Evolutionary conservation across 2,113 vertebrate species (phyloP).

Genomic region (Rhinopithecus roxellana): DNA sequence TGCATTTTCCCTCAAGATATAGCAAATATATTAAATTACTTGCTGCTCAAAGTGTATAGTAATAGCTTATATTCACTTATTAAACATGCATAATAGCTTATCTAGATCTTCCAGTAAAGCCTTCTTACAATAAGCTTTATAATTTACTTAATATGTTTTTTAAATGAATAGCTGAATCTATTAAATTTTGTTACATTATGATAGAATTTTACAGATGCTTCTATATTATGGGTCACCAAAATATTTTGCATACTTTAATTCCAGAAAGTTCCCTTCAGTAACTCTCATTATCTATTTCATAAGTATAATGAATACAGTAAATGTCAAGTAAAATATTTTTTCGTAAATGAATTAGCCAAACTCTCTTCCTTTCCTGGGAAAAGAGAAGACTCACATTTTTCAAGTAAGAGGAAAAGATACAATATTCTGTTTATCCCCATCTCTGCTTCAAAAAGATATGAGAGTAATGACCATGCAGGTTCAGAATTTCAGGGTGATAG

Average conservation of each 20-base stretch:
- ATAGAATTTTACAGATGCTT: background rate
- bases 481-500: background rate
- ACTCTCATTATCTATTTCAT: background rate
- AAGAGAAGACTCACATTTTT: background rate
- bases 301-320: background rate
- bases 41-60: background rate
- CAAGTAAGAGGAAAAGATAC: background rate
- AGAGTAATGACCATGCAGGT: background rate
- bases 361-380: background rate
- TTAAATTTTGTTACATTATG: background rate
- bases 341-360: background rate
- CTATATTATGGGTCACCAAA: background rate
- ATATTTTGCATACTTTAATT: background rate
- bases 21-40: background rate
- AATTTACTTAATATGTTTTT: conserved; percentile 21
- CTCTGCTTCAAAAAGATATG: background rate
- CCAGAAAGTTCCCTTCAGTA: background rate
- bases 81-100: background rate
- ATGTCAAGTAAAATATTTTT: conserved; percentile 1
- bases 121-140: background rate
- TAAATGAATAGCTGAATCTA: background rate
- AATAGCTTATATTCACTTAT: background rate
- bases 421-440: background rate
- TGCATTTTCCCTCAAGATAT: background rate
- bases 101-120: background rate